Evolutionary conservation across 2,797 vertebrate genomes (phyloP).

Genomic region (Perodicticus potto): DNA sequence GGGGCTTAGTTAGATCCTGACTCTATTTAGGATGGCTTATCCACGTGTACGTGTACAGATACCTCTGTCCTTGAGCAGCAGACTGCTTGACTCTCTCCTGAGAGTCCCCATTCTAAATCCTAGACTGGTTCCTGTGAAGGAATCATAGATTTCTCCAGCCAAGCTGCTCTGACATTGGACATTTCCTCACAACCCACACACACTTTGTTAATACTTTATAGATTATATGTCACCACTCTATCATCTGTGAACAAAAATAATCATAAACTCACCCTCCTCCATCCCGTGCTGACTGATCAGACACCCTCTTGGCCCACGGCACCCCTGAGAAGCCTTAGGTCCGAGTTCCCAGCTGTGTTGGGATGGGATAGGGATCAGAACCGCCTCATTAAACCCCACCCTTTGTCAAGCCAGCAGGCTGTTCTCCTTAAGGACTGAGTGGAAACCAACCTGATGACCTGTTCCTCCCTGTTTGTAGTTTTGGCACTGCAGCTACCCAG

Average conservation of each 20-base stretch:
- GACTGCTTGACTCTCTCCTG: not conserved
- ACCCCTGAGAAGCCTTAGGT: not conserved
- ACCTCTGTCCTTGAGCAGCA: not conserved
- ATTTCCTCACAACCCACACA: not conserved
- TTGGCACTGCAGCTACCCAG: not conserved
- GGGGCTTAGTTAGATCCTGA: constrained; percentile 51
- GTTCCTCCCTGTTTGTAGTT: not conserved
- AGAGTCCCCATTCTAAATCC: too few relatives aligned
- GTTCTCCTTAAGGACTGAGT: not conserved
- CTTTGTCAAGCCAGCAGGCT: not conserved
- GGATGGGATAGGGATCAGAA: not conserved
- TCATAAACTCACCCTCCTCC: not conserved
- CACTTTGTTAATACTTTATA: not conserved
- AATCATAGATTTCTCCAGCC: not conserved
- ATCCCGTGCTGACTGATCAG: not conserved
- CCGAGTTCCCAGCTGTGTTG: not conserved
- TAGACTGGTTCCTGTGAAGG: too few relatives aligned
- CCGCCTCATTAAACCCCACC: not conserved
- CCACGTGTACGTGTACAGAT: not conserved
- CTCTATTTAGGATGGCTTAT: constrained; percentile 50
- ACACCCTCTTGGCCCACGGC: not conserved
- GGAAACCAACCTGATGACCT: not conserved
- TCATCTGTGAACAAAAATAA: not conserved
- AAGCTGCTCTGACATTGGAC: not conserved
- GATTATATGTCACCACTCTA: not conserved